Base-by-base conservation (phyloP, 2,888 invertebrate species). In the Diachrysia chrysitis region DNA sequence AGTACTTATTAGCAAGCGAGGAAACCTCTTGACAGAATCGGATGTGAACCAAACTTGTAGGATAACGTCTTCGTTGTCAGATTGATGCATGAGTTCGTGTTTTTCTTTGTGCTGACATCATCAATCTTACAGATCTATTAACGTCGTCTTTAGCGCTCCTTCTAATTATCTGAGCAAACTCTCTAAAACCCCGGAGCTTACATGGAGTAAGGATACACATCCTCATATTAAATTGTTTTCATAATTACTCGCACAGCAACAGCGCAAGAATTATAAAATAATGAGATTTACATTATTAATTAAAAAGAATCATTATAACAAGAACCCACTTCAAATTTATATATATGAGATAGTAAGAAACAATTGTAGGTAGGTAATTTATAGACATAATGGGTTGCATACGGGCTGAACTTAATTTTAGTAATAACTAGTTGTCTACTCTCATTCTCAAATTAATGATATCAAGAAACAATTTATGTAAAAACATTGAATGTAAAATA, bases 81-180 rank as follows among this genome's bases (percentile, higher is more conserved):
- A 90, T 91, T 91, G 91, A 91, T 91, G 91, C 89, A 92, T 90
- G 90, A 90, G 90, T 83, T 86, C 85, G 88, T 87, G 90, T 90
- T 90, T 91, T 92, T 91, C 90, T 91, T 91, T 91, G 89, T 90
- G 83, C 79, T 76, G 79, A 59, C 81, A 80, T 85, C 92, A 92
- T 92, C 92, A 92, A 92, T 92, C 92, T 92, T 88, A 78, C 83
- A 87, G 89, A 90, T 92, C 91, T 92, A 92, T 92, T 92, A 92
- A 89, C 91, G 91, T 90, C 91, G 89, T 90, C 89, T 89, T 91
- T 90, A 91, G 86, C 87, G 87, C 83, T 84, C 81, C 83, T 87
- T 86, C 91, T 92, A 92, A 92, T 92, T 92, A 92, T 90, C 90
- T 83, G 87, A 85, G 83, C 83, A 84, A 87, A 85, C 88, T 86